Base-by-base conservation (phyloP, 1,140 invertebrate species). In the Aporrectodea caliginosa region DNA sequence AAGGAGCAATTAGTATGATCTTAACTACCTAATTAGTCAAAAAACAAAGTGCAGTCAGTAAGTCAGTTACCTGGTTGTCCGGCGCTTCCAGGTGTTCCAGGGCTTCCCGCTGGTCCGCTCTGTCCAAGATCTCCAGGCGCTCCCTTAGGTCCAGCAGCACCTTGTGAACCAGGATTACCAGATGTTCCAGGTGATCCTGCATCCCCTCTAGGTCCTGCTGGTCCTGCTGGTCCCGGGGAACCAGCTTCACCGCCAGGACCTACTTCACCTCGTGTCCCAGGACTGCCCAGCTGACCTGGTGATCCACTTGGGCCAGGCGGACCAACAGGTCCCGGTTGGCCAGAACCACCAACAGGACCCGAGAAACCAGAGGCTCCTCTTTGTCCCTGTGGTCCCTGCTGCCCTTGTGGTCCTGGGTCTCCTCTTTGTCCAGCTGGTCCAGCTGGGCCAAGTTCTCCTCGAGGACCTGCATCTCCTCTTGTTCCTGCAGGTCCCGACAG, bases 361-460 rank as follows among this genome's bases (percentile, higher is more conserved):
- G 33, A 1, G 12, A 2, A 31, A 29, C 75, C 75, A 35, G 1
- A 22, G 14, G 35, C 43, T n/a, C 75, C 75, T 27, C 29, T 34
- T 22, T 16, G 14, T 77, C 78, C 78, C 22, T 22, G 29, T 31
- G 16, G 14, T 27, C 78, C 78, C 29, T n/a, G 22, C 22, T 16
- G 22, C 2, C 78, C 78, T 33, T 27, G 31, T 35, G 72, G 77
- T 16, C 79, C 79, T 29, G 58, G 58, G 12, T 78, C 43, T 73
- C 79, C 79, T 75, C 71, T 27, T 32, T 34, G 43, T 16, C 78
- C 78, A 30, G 72, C 32, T 29, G n/a, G 30, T 16, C 78, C 78
- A 35, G 81, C 68, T 32, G 83, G 82, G 72, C 86, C 85, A 43
- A 82, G 69, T 27, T 80, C 58, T 68, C 93, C 94, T 69, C 91